phyloP scores from a whole-genome alignment of 2,888 invertebrate genomes.

The Troides helena region DNA sequence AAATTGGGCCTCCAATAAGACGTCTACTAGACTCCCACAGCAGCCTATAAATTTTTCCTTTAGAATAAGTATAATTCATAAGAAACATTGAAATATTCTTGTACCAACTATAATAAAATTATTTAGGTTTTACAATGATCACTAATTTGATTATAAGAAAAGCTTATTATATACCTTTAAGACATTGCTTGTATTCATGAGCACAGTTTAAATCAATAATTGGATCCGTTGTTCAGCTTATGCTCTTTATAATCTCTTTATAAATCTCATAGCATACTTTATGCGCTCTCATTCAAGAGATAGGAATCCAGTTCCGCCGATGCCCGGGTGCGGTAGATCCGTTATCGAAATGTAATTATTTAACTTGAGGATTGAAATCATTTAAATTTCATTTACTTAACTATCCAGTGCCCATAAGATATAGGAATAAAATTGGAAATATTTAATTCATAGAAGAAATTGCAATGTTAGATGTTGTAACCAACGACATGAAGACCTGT shows the following conservation, averaged over 20 bases:
- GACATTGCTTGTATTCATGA: not conserved
- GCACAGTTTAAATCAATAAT: conserved; percentile 49
- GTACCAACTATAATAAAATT: too few species aligned
- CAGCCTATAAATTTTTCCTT: too few species aligned
- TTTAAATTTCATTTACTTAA: conserved; percentile 20
- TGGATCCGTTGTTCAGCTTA: conserved; percentile 43
- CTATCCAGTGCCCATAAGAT: not conserved
- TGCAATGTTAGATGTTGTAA: too few species aligned
- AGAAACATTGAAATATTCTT: too few species aligned
- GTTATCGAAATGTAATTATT: conserved; percentile 23
- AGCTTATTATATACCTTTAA: not conserved
- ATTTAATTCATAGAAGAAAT: not conserved
- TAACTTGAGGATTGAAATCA: conserved; percentile 16
- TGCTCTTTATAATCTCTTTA: conserved; percentile 43
- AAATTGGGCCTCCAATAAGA: too few species aligned
- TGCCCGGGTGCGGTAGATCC: conserved; percentile 17
- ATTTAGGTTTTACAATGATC: too few species aligned
- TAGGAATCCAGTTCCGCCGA: conserved; percentile 19
- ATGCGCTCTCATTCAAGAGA: conserved; percentile 32
- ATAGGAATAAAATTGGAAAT: not conserved
- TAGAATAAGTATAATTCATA: too few species aligned
- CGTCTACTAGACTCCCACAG: too few species aligned
- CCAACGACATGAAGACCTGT: too few species aligned
- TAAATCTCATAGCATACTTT: conserved; percentile 46
- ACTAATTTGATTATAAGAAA: too few species aligned